Percentiles rank a stretch among this genome's conserved stretches.
These are phyloP conservation scores for Lingula anatina DNA, from an alignment of 2,888 invertebrate species.

Conservation along the genomic window DNA sequence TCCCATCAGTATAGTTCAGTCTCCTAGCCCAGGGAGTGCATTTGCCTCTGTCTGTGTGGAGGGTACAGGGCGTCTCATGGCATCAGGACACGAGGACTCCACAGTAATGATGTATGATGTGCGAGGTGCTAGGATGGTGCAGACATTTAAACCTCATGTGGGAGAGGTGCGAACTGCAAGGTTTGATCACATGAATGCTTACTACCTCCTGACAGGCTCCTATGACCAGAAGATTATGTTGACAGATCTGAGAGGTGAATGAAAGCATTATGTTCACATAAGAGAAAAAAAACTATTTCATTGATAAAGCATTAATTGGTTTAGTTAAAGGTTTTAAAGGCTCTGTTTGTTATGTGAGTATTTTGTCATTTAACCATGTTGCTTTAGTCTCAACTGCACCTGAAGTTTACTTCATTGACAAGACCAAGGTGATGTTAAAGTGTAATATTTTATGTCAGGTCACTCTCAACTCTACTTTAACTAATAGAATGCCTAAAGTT, in stretches of 20 bases:
- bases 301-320: too few relatives aligned
- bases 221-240: conserved; percentile 93
- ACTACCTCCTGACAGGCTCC: conserved; percentile 90
- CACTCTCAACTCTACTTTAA: too few relatives aligned
- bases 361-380: too few relatives aligned
- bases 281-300: too few relatives aligned
- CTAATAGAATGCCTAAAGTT: too few relatives aligned
- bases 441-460: too few relatives aligned
- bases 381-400: too few relatives aligned
- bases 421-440: too few relatives aligned
- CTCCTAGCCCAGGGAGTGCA: conserved; percentile 56
- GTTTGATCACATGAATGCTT: conserved; percentile 96
- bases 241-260: conserved; percentile 90
- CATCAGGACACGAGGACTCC: conserved; percentile 95
- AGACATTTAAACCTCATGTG: conserved; percentile 84
- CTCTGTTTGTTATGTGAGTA: too few relatives aligned
- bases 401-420: too few relatives aligned
- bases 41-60: conserved; percentile 92
- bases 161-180: conserved; percentile 90
- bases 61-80: conserved; percentile 88
- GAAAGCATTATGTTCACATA: too few relatives aligned
- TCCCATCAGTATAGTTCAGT: conserved; percentile 62
- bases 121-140: conserved; percentile 83
- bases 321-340: too few relatives aligned
- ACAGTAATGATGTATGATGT: conserved; percentile 92